Percentiles rank a stretch among this genome's conserved stretches.
Conservation (phyloP, 2,888 invertebrate species). For the Brachypterus glaber region DNA sequence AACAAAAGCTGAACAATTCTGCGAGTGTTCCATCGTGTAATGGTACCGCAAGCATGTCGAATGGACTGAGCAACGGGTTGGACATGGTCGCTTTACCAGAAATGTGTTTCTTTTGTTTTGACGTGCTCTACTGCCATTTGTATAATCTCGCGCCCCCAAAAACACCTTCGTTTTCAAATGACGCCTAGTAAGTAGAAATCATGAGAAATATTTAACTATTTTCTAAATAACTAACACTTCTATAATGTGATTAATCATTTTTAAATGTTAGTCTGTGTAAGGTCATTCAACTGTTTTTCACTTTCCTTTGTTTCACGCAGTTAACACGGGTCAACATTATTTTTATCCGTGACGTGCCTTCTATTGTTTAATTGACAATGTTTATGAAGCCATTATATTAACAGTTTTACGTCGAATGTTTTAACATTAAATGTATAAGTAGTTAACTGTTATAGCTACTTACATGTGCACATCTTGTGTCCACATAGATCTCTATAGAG, state of each 20-base stretch:
- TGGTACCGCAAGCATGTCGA: conserved; percentile 32
- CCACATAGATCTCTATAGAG: too few relatives aligned
- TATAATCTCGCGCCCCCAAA: conserved; percentile 88
- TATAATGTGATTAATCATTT: too few relatives aligned
- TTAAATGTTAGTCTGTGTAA: too few relatives aligned
- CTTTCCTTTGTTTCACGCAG: conserved; percentile 24
- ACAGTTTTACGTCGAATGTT: background rate
- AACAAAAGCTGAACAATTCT: conserved; percentile 75
- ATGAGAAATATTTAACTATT: background rate
- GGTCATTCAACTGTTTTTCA: conserved; percentile 32
- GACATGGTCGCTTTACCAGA: conserved; percentile 75
- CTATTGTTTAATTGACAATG: background rate
- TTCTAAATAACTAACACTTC: too few relatives aligned
- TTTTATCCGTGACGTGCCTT: too few relatives aligned
- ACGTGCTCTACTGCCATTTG: conserved; percentile 91
- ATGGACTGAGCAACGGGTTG: conserved; percentile 35
- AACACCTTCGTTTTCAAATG: conserved; percentile 86
- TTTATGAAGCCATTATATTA: too few relatives aligned
- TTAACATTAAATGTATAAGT: background rate
- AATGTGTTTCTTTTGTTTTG: conserved; percentile 99
- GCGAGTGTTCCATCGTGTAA: conserved; percentile 36
- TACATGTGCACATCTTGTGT: too few relatives aligned
- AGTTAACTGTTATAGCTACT: too few relatives aligned
- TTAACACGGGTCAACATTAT: too few relatives aligned
- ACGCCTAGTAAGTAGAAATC: conserved; percentile 74